Conservation (phyloP, 1,140 invertebrate species). For the Drosophila murphyi region DNA sequence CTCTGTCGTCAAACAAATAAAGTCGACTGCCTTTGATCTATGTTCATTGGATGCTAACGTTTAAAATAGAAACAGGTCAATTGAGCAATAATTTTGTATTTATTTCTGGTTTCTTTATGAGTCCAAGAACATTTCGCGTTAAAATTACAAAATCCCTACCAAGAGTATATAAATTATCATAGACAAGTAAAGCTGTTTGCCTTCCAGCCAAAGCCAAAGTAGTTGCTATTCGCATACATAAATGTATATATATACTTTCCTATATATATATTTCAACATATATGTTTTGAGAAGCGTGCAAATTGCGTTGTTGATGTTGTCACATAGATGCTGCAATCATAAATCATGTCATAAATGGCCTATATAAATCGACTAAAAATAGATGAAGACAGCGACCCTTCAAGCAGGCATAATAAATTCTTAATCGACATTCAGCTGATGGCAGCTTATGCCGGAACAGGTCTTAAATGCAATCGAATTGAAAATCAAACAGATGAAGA, state of each 20-base stretch:
- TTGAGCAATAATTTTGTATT: neutral
- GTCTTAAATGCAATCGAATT: constrained; percentile 77
- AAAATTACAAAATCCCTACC: too few species aligned
- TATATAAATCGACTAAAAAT: constrained; percentile 39
- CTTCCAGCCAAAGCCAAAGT: neutral
- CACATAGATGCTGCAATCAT: constrained; percentile 51
- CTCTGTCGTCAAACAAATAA: constrained; percentile 6
- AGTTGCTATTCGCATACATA: constrained; percentile 1
- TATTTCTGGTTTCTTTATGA: too few species aligned
- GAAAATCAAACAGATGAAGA: constrained; percentile 78
- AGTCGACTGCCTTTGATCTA: neutral
- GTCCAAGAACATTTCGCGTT: too few species aligned
- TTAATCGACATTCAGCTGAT: constrained; percentile 43
- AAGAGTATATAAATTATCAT: neutral
- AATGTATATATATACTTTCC: neutral
- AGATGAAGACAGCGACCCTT: neutral
- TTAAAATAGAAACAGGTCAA: neutral
- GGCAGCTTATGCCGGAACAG: constrained; percentile 44
- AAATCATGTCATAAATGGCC: constrained; percentile 75
- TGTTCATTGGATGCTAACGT: neutral
- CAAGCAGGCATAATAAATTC: constrained; percentile 46
- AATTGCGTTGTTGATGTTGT: constrained; percentile 56
- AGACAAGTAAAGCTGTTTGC: neutral
- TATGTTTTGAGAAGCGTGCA: constrained; percentile 62
- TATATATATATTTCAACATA: constrained; percentile 39